Base-by-base conservation (phyloP, 2,113 vertebrate species). In the Cryptotis parvus region DNA sequence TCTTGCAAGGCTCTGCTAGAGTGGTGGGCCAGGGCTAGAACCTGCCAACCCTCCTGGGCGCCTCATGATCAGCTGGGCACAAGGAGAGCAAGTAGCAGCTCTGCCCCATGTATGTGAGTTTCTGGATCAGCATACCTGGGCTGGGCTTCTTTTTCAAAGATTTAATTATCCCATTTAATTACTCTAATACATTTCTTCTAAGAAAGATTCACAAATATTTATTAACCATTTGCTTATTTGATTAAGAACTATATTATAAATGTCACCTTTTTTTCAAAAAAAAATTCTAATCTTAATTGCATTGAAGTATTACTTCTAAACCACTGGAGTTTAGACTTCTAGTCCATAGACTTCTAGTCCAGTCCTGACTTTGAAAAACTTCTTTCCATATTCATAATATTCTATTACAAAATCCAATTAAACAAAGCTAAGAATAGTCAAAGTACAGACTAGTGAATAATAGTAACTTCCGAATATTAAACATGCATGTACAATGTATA, bases 151-250 rank as follows among this genome's bases (percentile, higher is more conserved):
- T n/a, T 35, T 83, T 91, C 3, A 75, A 91, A 94, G 55, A 58
- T 58, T 18, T 58, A 58, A 24, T 58, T 22, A 58, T 6, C 18
- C 55, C 55, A 22, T 58, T 58, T 24, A 58, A 24, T 58, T 58
- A 58, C 22, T 20, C 24, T 58, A 58, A 20, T 20, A 58, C 18
- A 20, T 58, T 24, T 22, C 22, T 58, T 58, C 55, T 58, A 58
- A 22, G 55, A 58, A 58, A 58, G 15, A 58, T 22, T 22, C 55
- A 58, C 22, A 49, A 49, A 12, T 79, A 74, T 22, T 55, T 75
- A 79, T 70, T n/a, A 68, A 80, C 77, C 33, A 91, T 58, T 85
- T 86, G 6, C 14, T 77, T 77, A 29, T 76, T 85, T 93, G n/a
- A 31, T n/a, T 35, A 27, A 90, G 24, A 73, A 24, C 29, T 72